Conservation (phyloP, 2,113 vertebrate genomes). For the Daboia siamensis region DNA sequence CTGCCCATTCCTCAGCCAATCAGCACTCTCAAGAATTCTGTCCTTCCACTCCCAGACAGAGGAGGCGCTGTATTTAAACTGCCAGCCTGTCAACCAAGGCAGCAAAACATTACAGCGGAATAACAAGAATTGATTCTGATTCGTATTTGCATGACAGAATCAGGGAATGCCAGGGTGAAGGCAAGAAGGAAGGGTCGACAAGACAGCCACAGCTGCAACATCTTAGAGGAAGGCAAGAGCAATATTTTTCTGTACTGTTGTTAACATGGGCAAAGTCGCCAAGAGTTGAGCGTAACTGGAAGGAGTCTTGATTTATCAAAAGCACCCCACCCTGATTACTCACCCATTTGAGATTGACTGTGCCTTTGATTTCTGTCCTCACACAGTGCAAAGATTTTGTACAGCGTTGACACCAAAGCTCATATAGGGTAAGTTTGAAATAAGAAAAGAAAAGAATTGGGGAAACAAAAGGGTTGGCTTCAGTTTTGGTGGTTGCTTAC, state of each 20-base stretch:
- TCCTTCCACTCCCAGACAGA: neutral
- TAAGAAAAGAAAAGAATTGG: neutral
- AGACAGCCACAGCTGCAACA: neutral
- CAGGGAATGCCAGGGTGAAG: neutral
- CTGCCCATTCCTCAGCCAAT: neutral
- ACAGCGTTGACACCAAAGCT: neutral
- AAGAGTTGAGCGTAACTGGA: neutral
- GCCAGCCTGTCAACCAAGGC: neutral
- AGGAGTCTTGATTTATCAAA: neutral
- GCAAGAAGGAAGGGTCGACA: neutral
- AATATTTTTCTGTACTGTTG: neutral
- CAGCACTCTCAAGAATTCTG: neutral
- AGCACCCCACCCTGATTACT: neutral
- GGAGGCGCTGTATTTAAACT: neutral
- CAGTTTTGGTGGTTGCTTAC: neutral
- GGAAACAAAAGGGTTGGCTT: neutral
- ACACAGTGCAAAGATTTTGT: neutral
- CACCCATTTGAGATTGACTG: constrained; percentile 15
- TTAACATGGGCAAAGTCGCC: neutral
- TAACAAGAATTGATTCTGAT: neutral
- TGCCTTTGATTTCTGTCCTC: neutral
- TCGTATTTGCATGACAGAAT: neutral
- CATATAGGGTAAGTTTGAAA: neutral
- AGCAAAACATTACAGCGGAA: neutral
- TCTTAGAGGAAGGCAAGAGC: neutral